These are phyloP conservation scores for Engraulis encrasicolus DNA, from an alignment of 2,113 vertebrate genomes.

Conservation along the genomic window DNA sequence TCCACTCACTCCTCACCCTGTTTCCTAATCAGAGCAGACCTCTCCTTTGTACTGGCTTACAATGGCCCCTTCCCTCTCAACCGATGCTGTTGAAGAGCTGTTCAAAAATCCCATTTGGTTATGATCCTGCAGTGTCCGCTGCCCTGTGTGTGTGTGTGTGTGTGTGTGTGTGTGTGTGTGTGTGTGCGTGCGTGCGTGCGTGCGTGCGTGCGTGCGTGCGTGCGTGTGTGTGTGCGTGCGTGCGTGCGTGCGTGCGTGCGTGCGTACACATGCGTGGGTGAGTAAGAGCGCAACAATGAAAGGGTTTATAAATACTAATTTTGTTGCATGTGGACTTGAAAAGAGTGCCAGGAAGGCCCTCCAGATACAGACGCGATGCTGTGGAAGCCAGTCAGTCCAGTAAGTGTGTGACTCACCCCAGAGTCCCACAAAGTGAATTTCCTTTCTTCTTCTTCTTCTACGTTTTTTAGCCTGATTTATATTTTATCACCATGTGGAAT, in stretches of 20 bases:
- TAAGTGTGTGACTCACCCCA: neutral
- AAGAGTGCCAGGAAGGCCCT: neutral
- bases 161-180: neutral
- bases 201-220: neutral
- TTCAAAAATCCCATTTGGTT: constrained; percentile 1
- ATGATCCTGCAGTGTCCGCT: neutral
- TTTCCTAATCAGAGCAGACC: constrained; percentile 44
- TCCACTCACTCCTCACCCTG: constrained; percentile 37
- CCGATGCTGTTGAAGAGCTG: neutral
- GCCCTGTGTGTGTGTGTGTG: neutral
- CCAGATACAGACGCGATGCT: neutral
- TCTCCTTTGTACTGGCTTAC: constrained; percentile 50
- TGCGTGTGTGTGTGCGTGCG: neutral
- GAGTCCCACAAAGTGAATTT: neutral
- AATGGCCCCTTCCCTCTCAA: constrained; percentile 3
- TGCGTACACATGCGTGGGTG: no score
- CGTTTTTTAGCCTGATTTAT: neutral
- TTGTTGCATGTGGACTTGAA: neutral
- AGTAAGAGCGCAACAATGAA: neutral
- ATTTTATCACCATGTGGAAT: neutral
- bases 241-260: neutral
- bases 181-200: neutral
- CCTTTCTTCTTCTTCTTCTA: neutral
- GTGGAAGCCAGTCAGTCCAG: neutral
- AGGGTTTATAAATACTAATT: neutral